phyloP scores from a whole-genome alignment of 2,113 vertebrate species.

The Ginglymostoma cirratum region DNA sequence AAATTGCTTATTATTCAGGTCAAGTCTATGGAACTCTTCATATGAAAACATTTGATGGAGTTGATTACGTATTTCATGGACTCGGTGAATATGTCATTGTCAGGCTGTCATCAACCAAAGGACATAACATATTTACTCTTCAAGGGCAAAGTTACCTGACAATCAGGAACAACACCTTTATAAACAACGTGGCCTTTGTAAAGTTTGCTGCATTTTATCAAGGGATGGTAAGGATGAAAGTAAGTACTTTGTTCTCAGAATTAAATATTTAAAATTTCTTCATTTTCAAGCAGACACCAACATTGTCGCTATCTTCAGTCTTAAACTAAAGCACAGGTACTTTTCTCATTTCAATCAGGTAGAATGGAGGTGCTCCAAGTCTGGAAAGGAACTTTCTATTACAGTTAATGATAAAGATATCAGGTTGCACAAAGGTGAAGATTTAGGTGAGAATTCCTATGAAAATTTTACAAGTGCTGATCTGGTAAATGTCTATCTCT shows the following conservation, averaged over 20 bases:
- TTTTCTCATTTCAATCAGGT: conserved; percentile 50
- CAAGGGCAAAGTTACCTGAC: conserved; percentile 59
- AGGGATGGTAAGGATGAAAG: conserved; percentile 58
- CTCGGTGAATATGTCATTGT: conserved; percentile 65
- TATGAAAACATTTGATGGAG: conserved; percentile 65
- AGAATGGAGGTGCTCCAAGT: conserved; percentile 57
- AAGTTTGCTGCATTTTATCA: conserved; percentile 68
- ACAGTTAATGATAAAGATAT: conserved; percentile 57
- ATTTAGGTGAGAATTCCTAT: conserved; percentile 1
- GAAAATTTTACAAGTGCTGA: not conserved
- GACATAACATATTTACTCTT: conserved; percentile 70
- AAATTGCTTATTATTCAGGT: conserved; percentile 46
- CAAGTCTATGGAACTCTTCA: conserved; percentile 66
- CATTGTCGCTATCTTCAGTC: not conserved
- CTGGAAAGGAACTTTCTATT: conserved; percentile 51
- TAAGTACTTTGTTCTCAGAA: conserved; percentile 44
- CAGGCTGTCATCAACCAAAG: conserved; percentile 61
- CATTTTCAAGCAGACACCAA: not conserved
- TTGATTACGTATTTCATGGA: conserved; percentile 63
- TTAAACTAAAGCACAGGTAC: not conserved
- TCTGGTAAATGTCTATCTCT: not conserved
- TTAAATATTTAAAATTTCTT: not conserved
- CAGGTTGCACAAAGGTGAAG: conserved; percentile 55
- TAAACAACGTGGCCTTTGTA: conserved; percentile 53
- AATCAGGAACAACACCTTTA: conserved; percentile 44